These are phyloP conservation scores for Suillia variegata DNA, from an alignment of 2,888 invertebrate genomes.

Conservation along the genomic window DNA sequence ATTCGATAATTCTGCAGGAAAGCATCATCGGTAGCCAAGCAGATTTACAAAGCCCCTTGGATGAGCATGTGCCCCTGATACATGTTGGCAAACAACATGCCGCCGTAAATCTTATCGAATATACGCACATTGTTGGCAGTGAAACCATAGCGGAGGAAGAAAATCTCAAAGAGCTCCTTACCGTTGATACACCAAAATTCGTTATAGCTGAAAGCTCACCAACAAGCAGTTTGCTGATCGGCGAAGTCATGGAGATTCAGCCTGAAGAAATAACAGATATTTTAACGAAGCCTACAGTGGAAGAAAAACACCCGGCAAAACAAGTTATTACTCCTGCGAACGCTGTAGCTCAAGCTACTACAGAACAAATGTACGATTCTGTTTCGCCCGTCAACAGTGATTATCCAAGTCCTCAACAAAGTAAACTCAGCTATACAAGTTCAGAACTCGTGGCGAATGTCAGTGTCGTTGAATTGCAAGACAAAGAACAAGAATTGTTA, in stretches of 20 bases:
- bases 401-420: conserved; percentile 55
- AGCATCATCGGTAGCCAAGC: conserved; percentile 68
- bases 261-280: conserved; percentile 67
- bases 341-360: conserved; percentile 68
- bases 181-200: conserved; percentile 18
- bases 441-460: conserved; percentile 67
- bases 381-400: conserved; percentile 42
- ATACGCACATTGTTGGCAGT: conserved; percentile 66
- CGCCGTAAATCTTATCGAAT: conserved; percentile 67
- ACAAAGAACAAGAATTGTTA: conserved; percentile 65
- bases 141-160: conserved; percentile 58
- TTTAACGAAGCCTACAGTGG: conserved; percentile 56
- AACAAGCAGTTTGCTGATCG: conserved; percentile 28
- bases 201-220: conserved; percentile 24
- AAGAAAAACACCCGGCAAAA: conserved; percentile 43
- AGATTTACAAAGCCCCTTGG: conserved; percentile 71
- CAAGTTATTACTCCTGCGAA: conserved; percentile 65
- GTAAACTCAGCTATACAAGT: conserved; percentile 64
- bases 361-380: conserved; percentile 66
- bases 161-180: conserved; percentile 15
- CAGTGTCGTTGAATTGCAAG: conserved; percentile 67
- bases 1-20: conserved; percentile 62
- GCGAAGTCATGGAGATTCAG: conserved; percentile 34
- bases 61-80: conserved; percentile 61
- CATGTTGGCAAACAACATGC: conserved; percentile 64